Evolutionary conservation across 2,888 invertebrate genomes (phyloP), one percentile per base, ranked within the genome.

Genomic region (Drosophila quasianomalipes): DNA sequence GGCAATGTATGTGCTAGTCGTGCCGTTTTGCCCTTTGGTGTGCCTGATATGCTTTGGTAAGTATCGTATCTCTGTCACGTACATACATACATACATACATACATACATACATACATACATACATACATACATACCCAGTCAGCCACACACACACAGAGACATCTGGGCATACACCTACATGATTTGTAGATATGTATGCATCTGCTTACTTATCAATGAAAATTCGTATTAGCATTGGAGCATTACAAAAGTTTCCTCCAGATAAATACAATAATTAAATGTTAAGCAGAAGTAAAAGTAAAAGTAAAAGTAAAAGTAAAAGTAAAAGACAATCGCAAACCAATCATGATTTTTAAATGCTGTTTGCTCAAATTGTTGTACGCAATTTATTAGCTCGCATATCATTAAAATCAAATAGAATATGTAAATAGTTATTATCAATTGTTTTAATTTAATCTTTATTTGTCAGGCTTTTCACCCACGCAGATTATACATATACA

Each of bases 1-100:
- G 89, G 84, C 89, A 90, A 89, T 86, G 85, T 86, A 86, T 89
- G 84, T 79, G 79, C 71, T 79, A 78, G 79, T 88, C 82, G 87
- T 89, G 76, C 82, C 85, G 78, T 83, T 91, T 77, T 84, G 91
- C 81, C 76, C 91, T 76, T 83, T 89, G 78, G 85, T 91, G 83
- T 91, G 85, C 74, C 68, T 89, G 67, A 68, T 90, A 67, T 89
- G 77, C 72, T 77, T 85, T 72, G 79, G 90, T 91, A 81, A 83
- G 91, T 91, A 82, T 81, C 71, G 35, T 68, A 65, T 63, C 70
- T 76, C 61, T 76, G 76, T 85, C 68, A 73, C 76, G 73, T 76
- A 68, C 57, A 59, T 39, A 54, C 44, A 41, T 14, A 61, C 33
- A 60, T 30, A 65, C 58, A 55, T 19, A 54, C 54, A 30, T 30